A percentile compares a stretch with the other conserved stretches of the same genome.
These are phyloP conservation scores for Schrankia costaestrigalis DNA, from an alignment of 2,888 invertebrate genomes.

Conservation along the genomic window DNA sequence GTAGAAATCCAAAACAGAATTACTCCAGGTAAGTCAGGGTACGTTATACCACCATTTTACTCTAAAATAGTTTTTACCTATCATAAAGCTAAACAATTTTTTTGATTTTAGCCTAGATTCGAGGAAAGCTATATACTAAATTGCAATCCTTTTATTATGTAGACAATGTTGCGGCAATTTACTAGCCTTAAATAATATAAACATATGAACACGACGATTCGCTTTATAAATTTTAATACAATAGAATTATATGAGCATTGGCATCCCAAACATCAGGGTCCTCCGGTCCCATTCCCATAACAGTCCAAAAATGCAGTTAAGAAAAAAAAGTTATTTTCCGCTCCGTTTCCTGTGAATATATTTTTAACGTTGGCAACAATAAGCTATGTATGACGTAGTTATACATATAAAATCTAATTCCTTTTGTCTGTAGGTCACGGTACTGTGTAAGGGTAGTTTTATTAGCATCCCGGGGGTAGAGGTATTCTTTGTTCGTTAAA, in stretches of 20 bases:
- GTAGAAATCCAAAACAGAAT: too few species aligned
- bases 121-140: too few species aligned
- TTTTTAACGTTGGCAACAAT: constrained; percentile 23
- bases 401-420: constrained; percentile 13
- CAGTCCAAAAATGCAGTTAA: constrained; percentile 22
- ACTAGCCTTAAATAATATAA: too few species aligned
- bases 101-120: too few species aligned
- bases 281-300: constrained; percentile 7
- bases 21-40: too few species aligned
- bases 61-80: too few species aligned
- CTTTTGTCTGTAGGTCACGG: constrained; percentile 29
- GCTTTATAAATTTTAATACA: constrained; percentile 28
- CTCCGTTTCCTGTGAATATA: constrained; percentile 18
- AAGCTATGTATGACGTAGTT: constrained; percentile 10
- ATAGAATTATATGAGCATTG: constrained; percentile 21
- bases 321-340: constrained; percentile 26
- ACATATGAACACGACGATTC: constrained; percentile 17
- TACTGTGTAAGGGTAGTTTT: constrained; percentile 22
- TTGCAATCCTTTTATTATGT: too few species aligned
- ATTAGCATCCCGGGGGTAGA: constrained; percentile 20
- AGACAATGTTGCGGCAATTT: too few species aligned
- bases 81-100: too few species aligned
- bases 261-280: constrained; percentile 9
- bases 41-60: too few species aligned
- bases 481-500: constrained; percentile 19